Evolutionary conservation across 2,113 vertebrate genomes (phyloP).

Genomic region (Procavia capensis): DNA sequence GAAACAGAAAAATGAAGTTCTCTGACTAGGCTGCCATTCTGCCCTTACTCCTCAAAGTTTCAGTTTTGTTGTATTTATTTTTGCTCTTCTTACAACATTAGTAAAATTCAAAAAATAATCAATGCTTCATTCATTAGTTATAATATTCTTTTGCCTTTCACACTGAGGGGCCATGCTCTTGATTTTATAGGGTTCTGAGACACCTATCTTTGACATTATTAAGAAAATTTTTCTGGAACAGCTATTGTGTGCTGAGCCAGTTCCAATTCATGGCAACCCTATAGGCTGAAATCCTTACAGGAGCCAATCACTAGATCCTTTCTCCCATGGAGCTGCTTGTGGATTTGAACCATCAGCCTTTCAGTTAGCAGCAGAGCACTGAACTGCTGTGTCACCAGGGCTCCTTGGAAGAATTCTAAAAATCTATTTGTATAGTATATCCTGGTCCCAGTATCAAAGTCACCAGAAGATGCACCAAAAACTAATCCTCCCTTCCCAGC

Average conservation of each 20-base stretch:
- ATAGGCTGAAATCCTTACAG: too few species aligned
- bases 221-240: neutral
- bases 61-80: neutral
- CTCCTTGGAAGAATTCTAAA: neutral
- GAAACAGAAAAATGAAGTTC: neutral
- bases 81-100: neutral
- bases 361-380: too few species aligned
- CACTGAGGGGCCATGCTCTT: neutral
- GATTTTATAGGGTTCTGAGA: neutral
- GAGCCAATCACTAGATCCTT: too few species aligned
- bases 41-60: conserved; percentile 39
- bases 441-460: conserved; percentile 31
- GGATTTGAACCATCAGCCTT: too few species aligned
- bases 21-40: neutral
- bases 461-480: conserved; percentile 27
- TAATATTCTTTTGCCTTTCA: neutral
- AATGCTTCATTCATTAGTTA: neutral
- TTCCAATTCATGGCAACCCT: too few species aligned
- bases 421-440: neutral
- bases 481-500: neutral
- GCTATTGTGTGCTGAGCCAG: neutral
- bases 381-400: too few species aligned
- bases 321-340: too few species aligned
- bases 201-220: neutral
- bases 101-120: neutral